A percentile compares a stretch with the other conserved stretches of the same genome.
Conservation (phyloP, 2,113 vertebrate genomes). For the Nothocercus nigrocapillus region DNA sequence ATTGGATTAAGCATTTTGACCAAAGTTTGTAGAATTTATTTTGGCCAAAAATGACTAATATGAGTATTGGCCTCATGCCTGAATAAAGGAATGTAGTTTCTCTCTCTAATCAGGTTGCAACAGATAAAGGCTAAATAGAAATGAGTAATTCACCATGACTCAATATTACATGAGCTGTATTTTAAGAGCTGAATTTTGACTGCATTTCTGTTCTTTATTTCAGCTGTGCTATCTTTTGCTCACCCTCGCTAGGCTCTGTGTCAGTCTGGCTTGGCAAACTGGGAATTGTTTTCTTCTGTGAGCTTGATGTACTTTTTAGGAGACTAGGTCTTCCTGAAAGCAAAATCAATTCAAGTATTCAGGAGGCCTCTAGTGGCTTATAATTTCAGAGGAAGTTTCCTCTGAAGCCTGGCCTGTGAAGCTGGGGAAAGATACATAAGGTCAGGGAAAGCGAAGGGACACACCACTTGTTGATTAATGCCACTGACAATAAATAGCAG, state of each 20-base stretch:
- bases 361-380: constrained; percentile 75
- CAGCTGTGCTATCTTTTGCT: constrained; percentile 47
- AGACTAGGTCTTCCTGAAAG: constrained; percentile 72
- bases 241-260: constrained; percentile 13
- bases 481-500: constrained; percentile 23
- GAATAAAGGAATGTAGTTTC: constrained; percentile 69
- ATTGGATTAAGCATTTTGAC: constrained; percentile 67
- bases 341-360: constrained; percentile 75
- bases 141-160: constrained; percentile 71
- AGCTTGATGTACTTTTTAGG: constrained; percentile 72
- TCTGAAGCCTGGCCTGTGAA: constrained; percentile 30
- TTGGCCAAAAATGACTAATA: constrained; percentile 68
- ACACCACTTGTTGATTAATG: constrained; percentile 46
- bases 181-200: constrained; percentile 75
- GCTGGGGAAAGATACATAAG: neutral
- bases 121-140: constrained; percentile 75
- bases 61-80: constrained; percentile 65
- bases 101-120: constrained; percentile 70
- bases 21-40: constrained; percentile 67
- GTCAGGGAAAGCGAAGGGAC: constrained; percentile 3
- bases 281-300: constrained; percentile 56
- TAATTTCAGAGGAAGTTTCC: constrained; percentile 72
- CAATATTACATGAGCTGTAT: constrained; percentile 61
- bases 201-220: constrained; percentile 64
- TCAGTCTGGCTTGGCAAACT: constrained; percentile 33